Base-by-base conservation (phyloP, 2,888 invertebrate genomes). In the Drosophila antonietae region DNA sequence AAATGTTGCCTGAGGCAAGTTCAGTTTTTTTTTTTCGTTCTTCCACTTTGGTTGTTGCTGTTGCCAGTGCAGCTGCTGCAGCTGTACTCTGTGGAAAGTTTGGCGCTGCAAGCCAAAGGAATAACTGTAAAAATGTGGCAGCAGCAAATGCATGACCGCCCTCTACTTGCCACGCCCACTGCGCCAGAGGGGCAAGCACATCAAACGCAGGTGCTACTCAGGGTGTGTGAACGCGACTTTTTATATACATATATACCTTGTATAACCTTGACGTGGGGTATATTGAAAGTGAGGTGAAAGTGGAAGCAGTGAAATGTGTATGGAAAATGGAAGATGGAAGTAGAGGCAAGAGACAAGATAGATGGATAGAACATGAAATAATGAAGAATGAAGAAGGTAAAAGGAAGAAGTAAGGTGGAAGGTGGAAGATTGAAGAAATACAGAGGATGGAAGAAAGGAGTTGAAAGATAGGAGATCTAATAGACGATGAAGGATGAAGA, bases 141-240 rank as follows among this genome's bases (percentile, higher is more conserved):
- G 62, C 64, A 66, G 23, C 33, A 51, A 60, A 72, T 82, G 78
- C 78, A 82, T 61, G 73, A 49, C 37, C 3, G 44, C 58, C 57
- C 12, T 39, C 3, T 28, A 23, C 52, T 20, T 60, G 52, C 57
- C 64, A 31, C 59, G 55, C 63, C 52, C 57, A 51, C 31, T 9
- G 12, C 35, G 59, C 61, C 59, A 18, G 49, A 47, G 53, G 52
- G 67, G 62, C 55, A 62, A 52, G 53, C 67, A 68, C 78, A 82
- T 85, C 83, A 85, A 75, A 78, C 73, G 79, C 82, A 84, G 85
- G 80, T 82, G 82, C 72, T 77, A 47, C 61, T 59, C 66, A 52
- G 65, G 47, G 43, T 43, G 71, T 57, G 37, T 9, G 49, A 18
- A 35, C 52, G 14, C 15, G 14, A 28, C 15, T n/a, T 52, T 41